Evolutionary conservation across 2,797 vertebrate species (phyloP).

Genomic region (Periparus ater): DNA sequence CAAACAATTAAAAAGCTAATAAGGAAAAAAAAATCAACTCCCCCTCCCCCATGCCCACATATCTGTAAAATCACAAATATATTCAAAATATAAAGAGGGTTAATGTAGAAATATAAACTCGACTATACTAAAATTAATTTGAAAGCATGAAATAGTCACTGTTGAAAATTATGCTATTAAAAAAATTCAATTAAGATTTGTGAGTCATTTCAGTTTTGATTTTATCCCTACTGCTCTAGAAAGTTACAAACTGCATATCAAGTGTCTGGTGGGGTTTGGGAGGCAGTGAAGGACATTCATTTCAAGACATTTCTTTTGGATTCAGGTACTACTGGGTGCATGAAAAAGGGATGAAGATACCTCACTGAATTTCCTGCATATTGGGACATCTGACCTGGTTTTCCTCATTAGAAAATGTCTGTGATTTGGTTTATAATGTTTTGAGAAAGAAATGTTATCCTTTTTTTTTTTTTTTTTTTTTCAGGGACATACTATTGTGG

Average conservation of each 20-base stretch:
- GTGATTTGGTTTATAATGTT: background rate
- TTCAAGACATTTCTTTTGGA: background rate
- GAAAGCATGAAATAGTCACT: constrained; percentile 7
- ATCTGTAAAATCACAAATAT: background rate
- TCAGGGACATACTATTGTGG: background rate
- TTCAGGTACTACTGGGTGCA: background rate
- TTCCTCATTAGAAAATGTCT: background rate
- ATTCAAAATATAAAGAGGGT: background rate
- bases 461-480: background rate
- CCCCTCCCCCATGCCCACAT: background rate
- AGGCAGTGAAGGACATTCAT: background rate
- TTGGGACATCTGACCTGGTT: background rate
- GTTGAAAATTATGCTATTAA: constrained; percentile 35
- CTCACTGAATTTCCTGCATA: background rate
- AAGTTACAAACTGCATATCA: background rate
- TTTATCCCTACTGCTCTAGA: constrained; percentile 41
- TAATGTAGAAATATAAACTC: background rate
- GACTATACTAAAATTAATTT: background rate
- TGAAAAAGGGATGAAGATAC: background rate
- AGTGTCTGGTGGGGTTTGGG: background rate
- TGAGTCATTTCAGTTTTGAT: constrained; percentile 42
- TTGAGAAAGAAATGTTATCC: background rate
- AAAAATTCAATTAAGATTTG: constrained; percentile 26
- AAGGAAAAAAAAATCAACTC: background rate
- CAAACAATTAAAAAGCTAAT: background rate